Conservation (phyloP, 2,888 invertebrate genomes). For the Smittia sp. region DNA sequence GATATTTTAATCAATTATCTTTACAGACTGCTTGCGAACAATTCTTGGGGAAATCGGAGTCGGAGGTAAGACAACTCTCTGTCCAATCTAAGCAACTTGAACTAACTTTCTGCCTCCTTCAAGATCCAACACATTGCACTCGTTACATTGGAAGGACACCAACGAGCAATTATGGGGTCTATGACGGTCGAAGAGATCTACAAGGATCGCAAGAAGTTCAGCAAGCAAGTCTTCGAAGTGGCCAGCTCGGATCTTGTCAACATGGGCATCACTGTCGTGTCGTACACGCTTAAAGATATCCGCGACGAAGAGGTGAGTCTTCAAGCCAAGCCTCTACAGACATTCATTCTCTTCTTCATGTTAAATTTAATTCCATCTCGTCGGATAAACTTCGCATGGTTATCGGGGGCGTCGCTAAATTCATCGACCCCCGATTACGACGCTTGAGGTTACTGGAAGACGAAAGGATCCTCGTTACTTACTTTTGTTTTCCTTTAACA, state of each 20-base stretch:
- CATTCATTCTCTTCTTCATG: neutral
- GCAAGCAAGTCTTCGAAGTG: conserved; percentile 91
- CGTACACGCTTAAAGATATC: conserved; percentile 91
- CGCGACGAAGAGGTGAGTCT: conserved; percentile 84
- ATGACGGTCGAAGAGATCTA: conserved; percentile 97
- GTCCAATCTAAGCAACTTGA: too few species aligned
- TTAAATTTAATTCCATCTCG: neutral
- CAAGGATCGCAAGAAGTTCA: conserved; percentile 93
- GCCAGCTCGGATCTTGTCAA: conserved; percentile 93
- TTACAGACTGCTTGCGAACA: conserved; percentile 81
- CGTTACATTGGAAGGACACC: conserved; percentile 75
- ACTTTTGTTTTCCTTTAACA: neutral
- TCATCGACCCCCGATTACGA: neutral
- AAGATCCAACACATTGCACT: conserved; percentile 69
- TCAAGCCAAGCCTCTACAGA: conserved; percentile 41
- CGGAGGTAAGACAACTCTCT: conserved; percentile 59
- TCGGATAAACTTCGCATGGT: neutral
- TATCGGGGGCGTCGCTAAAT: too few species aligned
- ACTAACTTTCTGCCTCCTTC: too few species aligned
- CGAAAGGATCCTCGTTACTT: neutral
- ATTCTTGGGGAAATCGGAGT: conserved; percentile 83
- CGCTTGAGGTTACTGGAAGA: neutral
- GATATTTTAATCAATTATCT: conserved; percentile 79
- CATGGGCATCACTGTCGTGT: conserved; percentile 95
- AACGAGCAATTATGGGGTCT: conserved; percentile 93